These are phyloP conservation scores for Corvus hawaiiensis DNA, from an alignment of 2,113 vertebrate species.

Conservation along the genomic window DNA sequence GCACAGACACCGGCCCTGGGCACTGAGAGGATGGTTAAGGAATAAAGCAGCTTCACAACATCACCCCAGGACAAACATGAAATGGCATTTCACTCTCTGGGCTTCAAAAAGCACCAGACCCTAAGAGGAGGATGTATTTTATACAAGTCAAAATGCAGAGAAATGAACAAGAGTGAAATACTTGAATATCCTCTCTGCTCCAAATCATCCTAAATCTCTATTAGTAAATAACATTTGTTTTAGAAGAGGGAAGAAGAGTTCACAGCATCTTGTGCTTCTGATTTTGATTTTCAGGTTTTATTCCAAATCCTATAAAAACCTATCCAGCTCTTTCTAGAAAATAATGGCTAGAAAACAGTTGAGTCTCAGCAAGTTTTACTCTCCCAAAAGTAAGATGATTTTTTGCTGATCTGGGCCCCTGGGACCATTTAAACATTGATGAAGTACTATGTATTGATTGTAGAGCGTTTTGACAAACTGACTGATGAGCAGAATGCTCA, in stretches of 20 bases:
- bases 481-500: background rate
- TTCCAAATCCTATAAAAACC: background rate
- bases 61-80: background rate
- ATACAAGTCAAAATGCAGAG: background rate
- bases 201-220: background rate
- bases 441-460: background rate
- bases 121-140: background rate
- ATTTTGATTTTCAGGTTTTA: background rate
- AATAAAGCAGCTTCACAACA: too few species aligned
- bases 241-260: background rate
- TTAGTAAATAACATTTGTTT: background rate
- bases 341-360: background rate
- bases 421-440: background rate
- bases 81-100: background rate
- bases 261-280: background rate
- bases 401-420: background rate
- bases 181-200: background rate
- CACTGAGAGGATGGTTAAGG: too few species aligned
- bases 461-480: background rate
- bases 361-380: background rate
- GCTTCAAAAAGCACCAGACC: background rate
- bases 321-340: background rate
- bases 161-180: background rate
- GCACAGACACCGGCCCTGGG: too few species aligned
- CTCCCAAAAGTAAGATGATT: background rate